A percentile compares a stretch with the other conserved stretches of the same genome.
Conservation (phyloP, 2,113 vertebrate genomes). For the Lophochroa leadbeateri region DNA sequence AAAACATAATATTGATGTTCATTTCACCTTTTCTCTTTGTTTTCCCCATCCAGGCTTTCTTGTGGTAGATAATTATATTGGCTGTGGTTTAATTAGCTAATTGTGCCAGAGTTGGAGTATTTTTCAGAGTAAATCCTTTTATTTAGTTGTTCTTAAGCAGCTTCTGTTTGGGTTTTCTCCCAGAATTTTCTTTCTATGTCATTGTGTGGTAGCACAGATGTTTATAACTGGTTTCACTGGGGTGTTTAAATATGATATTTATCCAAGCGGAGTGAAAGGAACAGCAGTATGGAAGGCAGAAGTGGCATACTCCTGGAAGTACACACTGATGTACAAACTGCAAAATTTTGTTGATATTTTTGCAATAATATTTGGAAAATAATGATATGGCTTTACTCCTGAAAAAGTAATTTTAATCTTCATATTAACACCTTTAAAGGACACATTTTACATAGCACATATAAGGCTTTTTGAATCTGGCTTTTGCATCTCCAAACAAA, state of each 20-base stretch:
- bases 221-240: not conserved
- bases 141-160: not conserved
- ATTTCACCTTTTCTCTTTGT: not conserved
- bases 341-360: not conserved
- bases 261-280: not conserved
- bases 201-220: not conserved
- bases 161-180: not conserved
- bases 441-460: not conserved
- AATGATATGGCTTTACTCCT: not conserved
- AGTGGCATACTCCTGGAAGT: not conserved
- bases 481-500: not conserved
- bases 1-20: not conserved
- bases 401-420: not conserved
- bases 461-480: not conserved
- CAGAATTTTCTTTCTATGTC: not conserved
- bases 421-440: not conserved
- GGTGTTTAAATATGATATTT: not conserved
- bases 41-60: not conserved
- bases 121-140: conserved; percentile 23
- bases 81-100: conserved; percentile 39
- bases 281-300: not conserved
- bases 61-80: not conserved
- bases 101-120: not conserved
- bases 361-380: not conserved
- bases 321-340: not conserved